Evolutionary conservation across 2,797 vertebrate species (phyloP), one percentile per base, ranked within the genome.

Genomic region (Peromyscus melanophrys): DNA sequence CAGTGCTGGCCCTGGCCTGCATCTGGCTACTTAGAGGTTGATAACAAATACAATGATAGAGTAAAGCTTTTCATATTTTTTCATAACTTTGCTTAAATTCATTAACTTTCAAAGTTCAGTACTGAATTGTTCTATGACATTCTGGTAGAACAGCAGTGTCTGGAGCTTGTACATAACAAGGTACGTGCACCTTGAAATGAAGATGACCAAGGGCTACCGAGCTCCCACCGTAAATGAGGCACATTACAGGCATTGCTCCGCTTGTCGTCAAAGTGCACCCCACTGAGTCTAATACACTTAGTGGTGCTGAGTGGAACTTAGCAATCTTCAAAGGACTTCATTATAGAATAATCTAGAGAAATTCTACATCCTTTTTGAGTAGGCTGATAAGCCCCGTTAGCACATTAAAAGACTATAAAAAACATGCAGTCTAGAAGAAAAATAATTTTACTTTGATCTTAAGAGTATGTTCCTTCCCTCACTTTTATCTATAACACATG

Each of bases 41-140:
- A 13, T 78, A 83, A 31, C 17, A 87, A 87, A 94, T n/a, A 10
- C 37, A 85, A 10, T 23, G 52, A 19, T 52, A 25, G 99, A 98
- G 98, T 98, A 94, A 99, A 34, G 99, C 98, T 98, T 99, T 95
- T 85, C 37, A 43, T 46, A 29, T 11, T 99, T 98, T 99, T 87
- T 52, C 29, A 52, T 57, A 80, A 82, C 8, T 99, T 98, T 99
- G 81, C 99, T 99, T 37, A 99, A 98, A 97, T 99, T 99, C 97
- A 99, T 99, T 98, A 99, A 99, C 98, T 99, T 99, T 98, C 99
- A 99, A 96, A 99, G 98, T 29, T 99, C 99, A 0, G 99, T 99
- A 98, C 99, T 99, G 98, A 99, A 99, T 97, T 99, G 99, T 93
- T 99, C 99, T 99, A 99, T 99, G 97, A 99, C 99, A 99, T 99